Evolutionary conservation across 2,797 vertebrate species (phyloP), one percentile per base, ranked within the genome.

Genomic region (Pipistrellus kuhlii): DNA sequence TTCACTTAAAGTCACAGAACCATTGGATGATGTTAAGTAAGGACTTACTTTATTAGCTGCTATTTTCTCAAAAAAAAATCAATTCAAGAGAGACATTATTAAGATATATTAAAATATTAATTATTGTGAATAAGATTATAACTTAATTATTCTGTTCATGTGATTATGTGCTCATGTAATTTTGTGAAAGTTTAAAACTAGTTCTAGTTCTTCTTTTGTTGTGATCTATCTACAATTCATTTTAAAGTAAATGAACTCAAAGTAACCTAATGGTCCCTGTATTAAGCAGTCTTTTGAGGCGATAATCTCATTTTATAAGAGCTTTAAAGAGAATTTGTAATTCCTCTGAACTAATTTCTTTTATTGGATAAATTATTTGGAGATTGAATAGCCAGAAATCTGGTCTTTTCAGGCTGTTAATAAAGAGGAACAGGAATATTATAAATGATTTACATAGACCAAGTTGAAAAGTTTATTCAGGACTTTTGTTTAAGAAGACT

Each of bases 321-420:
- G 27, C 68, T 71, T 92, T 80, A 64, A 85, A 86, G 48, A 48
- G 44, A 73, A 51, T 32, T 30, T 91, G 15, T 85, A 91, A 41
- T 92, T 81, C 32, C 75, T 86, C 69, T 86, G 53, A 92, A 86
- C 27, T 64, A 72, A 72, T 86, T 62, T 92, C 53, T 80, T 86
- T 53, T 80, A 72, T 53, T 86, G 48, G 18, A 25, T 71, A 71
- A 84, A 59, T 72, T 77, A 21, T 41, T 41, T 41, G 38, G 38
- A 41, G 6, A 41, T 41, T 41, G 38, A 41, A 41, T 41, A 41
- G 38, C 38, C 38, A 41, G 38, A 41, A 41, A 41, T 41, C 38
- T 41, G 38, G 38, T 41, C 38, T 41, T 41, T 41, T 41, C 38
- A 41, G 38, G 38, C 38, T 41, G 38, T 41, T 41, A 41, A 41